A percentile compares a stretch with the other conserved stretches of the same genome.
Evolutionary conservation across 2,113 vertebrate species (phyloP).

Genomic region (Apteryx mantelli): DNA sequence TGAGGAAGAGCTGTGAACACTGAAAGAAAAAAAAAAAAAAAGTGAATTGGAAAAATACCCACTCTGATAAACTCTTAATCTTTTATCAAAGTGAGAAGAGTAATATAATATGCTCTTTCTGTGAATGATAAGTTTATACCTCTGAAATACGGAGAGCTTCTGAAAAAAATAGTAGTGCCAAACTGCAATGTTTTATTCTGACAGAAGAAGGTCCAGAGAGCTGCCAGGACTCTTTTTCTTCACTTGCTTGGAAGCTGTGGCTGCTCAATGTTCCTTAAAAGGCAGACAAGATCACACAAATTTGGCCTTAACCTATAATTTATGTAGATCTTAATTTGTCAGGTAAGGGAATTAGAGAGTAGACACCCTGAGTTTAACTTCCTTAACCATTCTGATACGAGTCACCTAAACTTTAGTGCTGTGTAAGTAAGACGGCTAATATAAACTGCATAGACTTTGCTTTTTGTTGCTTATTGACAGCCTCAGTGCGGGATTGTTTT

Average conservation of each 20-base stretch:
- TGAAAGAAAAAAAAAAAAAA: background rate
- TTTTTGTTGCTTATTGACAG: background rate
- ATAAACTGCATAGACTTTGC: background rate
- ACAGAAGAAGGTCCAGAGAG: background rate
- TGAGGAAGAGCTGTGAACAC: background rate
- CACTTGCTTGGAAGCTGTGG: accelerated
- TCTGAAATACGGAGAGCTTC: background rate
- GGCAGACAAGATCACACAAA: background rate
- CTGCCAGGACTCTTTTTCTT: background rate
- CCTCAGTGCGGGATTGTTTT: background rate
- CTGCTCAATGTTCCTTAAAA: background rate
- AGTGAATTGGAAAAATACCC: background rate
- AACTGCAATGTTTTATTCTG: background rate
- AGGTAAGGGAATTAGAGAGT: background rate
- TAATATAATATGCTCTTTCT: background rate
- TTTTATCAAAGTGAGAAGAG: background rate
- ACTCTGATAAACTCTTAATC: background rate
- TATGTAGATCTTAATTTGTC: background rate
- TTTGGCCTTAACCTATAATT: background rate
- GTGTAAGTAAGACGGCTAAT: background rate
- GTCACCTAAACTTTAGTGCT: background rate
- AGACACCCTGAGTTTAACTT: background rate
- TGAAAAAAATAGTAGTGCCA: background rate
- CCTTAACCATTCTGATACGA: background rate
- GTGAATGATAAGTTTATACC: background rate